Percentiles rank a stretch among this genome's conserved stretches.
Evolutionary conservation across 2,888 invertebrate genomes (phyloP).

Genomic region (Mesorhabditis spiculigera): DNA sequence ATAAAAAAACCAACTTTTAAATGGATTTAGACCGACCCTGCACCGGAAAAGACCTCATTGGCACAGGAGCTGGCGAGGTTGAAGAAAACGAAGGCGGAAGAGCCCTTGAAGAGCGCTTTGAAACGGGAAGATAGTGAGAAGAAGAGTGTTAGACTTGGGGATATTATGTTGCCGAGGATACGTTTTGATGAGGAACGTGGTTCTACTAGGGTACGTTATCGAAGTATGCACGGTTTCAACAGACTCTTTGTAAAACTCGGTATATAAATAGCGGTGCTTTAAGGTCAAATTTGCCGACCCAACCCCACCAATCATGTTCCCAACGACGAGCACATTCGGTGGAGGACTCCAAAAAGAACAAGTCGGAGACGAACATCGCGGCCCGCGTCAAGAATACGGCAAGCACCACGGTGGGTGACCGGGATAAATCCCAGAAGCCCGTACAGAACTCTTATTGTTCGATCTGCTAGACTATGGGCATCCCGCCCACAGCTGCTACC

Average conservation of each 20-base stretch:
- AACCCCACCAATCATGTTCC: not conserved
- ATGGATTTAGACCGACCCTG: not conserved
- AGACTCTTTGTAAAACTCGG: not conserved
- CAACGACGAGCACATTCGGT: not conserved
- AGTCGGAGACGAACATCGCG: conserved; percentile 2
- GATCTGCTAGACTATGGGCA: not conserved
- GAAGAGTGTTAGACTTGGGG: not conserved
- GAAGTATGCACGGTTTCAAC: not conserved
- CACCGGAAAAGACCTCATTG: conserved; percentile 1
- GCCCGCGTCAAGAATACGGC: not conserved
- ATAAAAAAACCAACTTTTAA: not conserved
- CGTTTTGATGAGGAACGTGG: not conserved
- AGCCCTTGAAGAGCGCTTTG: conserved; percentile 1
- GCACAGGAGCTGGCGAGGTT: not conserved
- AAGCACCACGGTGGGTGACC: not conserved
- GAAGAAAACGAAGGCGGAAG: not conserved
- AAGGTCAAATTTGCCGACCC: not conserved
- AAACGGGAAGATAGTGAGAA: conserved; percentile 1
- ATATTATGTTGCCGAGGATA: conserved; percentile 4
- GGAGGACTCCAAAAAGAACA: conserved; percentile 4
- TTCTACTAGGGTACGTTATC: not conserved
- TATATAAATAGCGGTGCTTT: not conserved
- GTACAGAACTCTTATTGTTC: conserved; percentile 2
- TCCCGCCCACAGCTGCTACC: not conserved
- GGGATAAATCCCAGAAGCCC: not conserved